phyloP scores from a whole-genome alignment of 2,113 vertebrate genomes.

The Oncorhynchus kisutch region DNA sequence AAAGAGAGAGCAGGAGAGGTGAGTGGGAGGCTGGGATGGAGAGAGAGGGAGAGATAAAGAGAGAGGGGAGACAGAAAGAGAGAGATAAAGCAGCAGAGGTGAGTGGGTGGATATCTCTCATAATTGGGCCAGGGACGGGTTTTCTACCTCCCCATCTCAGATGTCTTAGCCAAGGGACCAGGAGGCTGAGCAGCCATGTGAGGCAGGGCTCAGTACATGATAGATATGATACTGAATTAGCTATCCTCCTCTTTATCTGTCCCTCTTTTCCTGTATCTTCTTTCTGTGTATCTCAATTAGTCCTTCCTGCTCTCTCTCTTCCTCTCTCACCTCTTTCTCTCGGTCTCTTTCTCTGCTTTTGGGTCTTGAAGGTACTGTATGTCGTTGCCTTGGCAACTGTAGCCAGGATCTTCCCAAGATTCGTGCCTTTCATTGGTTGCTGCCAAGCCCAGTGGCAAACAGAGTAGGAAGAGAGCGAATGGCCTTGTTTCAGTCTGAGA shows the following conservation, averaged over 20 bases:
- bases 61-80: conserved; percentile 26
- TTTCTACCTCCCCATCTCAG: conserved; percentile 53
- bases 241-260: conserved; percentile 33
- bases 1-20: conserved; percentile 98
- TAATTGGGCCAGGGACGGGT: conserved; percentile 41
- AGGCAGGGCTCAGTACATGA: conserved; percentile 22
- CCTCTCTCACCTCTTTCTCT: not conserved
- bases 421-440: conserved; percentile 48
- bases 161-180: conserved; percentile 53
- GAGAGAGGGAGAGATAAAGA: conserved; percentile 46
- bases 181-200: conserved; percentile 63
- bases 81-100: not conserved
- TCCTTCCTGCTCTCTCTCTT: not conserved
- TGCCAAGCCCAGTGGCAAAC: conserved; percentile 48
- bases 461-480: conserved; percentile 51
- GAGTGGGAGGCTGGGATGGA: conserved; percentile 72
- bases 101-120: conserved; percentile 54
- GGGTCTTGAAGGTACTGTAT: conserved; percentile 55
- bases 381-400: conserved; percentile 73
- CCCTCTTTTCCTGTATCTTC: conserved; percentile 26
- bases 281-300: conserved; percentile 9
- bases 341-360: conserved; percentile 23
- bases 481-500: conserved; percentile 54
- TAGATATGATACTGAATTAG: conserved; percentile 56
- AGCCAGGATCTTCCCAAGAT: conserved; percentile 54